Evolutionary conservation across 2,797 vertebrate genomes (phyloP).

Genomic region (Hemibagrus guttatus): DNA sequence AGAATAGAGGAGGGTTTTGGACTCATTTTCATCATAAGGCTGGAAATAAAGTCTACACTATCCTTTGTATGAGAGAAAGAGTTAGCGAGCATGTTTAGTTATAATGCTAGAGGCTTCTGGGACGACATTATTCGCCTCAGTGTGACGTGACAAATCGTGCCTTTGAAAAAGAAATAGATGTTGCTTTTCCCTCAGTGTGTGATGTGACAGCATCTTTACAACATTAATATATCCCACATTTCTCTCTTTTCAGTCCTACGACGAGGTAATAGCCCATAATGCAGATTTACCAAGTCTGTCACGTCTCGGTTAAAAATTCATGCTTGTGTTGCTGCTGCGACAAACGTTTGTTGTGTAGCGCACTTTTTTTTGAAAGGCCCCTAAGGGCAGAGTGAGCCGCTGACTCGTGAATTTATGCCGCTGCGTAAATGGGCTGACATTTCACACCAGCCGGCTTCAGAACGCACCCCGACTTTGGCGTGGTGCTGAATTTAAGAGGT

Average conservation of each 20-base stretch:
- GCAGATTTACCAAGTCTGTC: constrained; percentile 45
- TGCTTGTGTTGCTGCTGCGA: constrained; percentile 33
- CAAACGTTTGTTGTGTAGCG: constrained; percentile 48
- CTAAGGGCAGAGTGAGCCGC: constrained; percentile 37
- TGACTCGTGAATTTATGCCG: constrained; percentile 53
- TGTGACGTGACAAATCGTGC: constrained; percentile 4
- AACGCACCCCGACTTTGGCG: constrained; percentile 48
- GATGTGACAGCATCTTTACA: constrained; percentile 15
- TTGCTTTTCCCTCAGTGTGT: not conserved
- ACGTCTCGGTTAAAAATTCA: constrained; percentile 50
- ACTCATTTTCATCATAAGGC: not conserved
- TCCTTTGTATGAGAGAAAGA: not conserved
- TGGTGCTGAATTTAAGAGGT: constrained; percentile 53
- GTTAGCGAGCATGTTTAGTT: not conserved
- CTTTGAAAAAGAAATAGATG: constrained; percentile 16
- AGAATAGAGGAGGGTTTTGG: not conserved
- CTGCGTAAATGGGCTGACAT: constrained; percentile 46
- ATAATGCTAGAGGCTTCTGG: not conserved
- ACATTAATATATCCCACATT: constrained; percentile 22
- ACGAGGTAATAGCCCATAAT: constrained; percentile 2
- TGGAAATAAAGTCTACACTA: not conserved
- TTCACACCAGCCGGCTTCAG: constrained; percentile 56
- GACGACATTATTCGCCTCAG: not conserved
- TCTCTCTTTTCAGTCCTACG: not conserved
- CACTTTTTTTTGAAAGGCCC: constrained; percentile 37